Evolutionary conservation across 2,797 vertebrate genomes (phyloP).

Genomic region (Sebastolobus altivelis): DNA sequence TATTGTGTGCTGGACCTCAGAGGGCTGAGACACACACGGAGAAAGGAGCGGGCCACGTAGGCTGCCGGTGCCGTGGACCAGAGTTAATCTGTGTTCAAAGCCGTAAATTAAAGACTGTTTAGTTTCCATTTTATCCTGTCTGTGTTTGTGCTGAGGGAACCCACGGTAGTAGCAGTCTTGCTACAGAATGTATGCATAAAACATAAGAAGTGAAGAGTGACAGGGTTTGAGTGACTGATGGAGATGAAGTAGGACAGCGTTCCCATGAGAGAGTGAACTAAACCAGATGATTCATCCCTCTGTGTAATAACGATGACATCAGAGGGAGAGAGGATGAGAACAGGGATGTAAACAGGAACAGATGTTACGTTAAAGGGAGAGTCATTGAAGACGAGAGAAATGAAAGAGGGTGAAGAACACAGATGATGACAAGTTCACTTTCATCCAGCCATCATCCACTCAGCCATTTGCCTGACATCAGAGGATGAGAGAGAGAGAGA

Average conservation of each 20-base stretch:
- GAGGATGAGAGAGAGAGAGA: neutral
- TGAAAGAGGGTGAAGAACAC: neutral
- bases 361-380: constrained; percentile 1
- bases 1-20: too few relatives aligned
- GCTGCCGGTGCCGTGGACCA: too few relatives aligned
- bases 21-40: accelerated
- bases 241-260: constrained; percentile 2
- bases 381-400: neutral
- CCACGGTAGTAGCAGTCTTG: too few relatives aligned
- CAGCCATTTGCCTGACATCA: too few relatives aligned
- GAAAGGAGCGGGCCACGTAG: too few relatives aligned
- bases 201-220: neutral
- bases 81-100: too few relatives aligned
- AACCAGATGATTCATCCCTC: constrained; percentile 12
- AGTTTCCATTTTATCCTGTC: too few relatives aligned
- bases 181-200: neutral
- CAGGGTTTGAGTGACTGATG: neutral
- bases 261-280: constrained; percentile 2
- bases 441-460: neutral
- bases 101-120: too few relatives aligned
- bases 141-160: too few relatives aligned
- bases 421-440: neutral
- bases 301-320: constrained; percentile 16
- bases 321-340: neutral
- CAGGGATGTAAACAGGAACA: neutral